Conservation (phyloP, 2,888 invertebrate genomes). For the Rotaria sp. region DNA sequence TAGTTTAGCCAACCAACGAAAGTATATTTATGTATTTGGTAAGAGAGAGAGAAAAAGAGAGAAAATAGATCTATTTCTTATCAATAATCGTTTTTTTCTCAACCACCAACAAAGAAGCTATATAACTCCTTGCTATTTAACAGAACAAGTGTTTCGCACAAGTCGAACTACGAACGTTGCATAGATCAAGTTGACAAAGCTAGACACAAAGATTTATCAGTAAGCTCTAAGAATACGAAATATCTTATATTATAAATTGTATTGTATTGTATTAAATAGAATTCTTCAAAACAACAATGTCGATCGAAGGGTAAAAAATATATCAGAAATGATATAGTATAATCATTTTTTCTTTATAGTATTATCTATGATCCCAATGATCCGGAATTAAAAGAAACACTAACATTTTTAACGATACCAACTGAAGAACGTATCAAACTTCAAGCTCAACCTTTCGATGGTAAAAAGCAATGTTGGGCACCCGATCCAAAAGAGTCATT, state of each 20-base stretch:
- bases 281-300: neutral
- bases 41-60: neutral
- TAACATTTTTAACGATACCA: slow-evolving; percentile 33
- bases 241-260: too few species aligned
- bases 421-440: slow-evolving; percentile 36
- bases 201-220: too few species aligned
- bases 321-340: neutral
- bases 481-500: slow-evolving; percentile 96
- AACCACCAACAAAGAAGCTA: neutral
- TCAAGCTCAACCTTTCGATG: slow-evolving; percentile 73
- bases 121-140: neutral
- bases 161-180: neutral
- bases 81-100: neutral
- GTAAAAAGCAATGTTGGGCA: slow-evolving; percentile 98
- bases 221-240: too few species aligned
- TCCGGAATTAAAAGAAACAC: slow-evolving; percentile 40
- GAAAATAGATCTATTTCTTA: neutral
- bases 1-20: neutral
- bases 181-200: neutral
- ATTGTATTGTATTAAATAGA: too few species aligned
- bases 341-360: neutral
- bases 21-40: neutral
- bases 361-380: slow-evolving; percentile 36
- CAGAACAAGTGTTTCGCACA: neutral
- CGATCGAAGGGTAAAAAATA: neutral